Evolutionary conservation across 92 coral and sea anemone genomes (phyloP), one percentile per base, ranked within the genome.

Genomic region (Bergia puertoricense): DNA sequence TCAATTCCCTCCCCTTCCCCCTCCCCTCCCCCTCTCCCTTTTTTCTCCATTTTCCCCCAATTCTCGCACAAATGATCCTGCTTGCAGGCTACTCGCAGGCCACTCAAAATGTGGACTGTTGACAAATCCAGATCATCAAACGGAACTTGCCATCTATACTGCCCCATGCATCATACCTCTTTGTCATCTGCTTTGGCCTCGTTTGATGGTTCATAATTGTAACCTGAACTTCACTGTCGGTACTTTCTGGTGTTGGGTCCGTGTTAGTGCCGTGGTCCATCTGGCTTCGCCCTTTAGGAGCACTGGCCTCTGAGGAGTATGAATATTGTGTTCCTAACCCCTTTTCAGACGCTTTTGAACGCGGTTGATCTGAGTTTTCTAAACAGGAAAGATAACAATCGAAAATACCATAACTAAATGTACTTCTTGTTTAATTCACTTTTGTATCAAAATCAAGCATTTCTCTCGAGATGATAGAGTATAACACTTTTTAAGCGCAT

Each of bases 211-310:
- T 65, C 65, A 67, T 54, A 73, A 81, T 41, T 56, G 94, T 77
- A 18, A 91, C 94, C 69, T 91, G 94, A 11, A 91, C 88, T 10
- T 85, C 94, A 77, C 85, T 86, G 39, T 86, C 81, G 44, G 89
- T 89, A 57, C 90, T 84, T 42, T 71, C 78, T 68, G 87, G 87
- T 36, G 79, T 69, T 5, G 87, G 87, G 67, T 84, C 87, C 18
- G 87, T 84, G 79, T 73, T 84, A 4, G 79, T 84, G 59, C 67
- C 78, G 45, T 84, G 87, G 42, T 84, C 67, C 8, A 43, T 62
- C 23, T 69, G 56, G 50, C 67, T 69, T 23, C 23, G 38, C 38
- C 41, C 67, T 7, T 6, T 71, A 51, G 18, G 13, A 46, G 65
- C 48, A 74, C 44, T 44, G 38, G 77, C 40, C 67, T 84, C 87